Evolutionary conservation across 2,888 invertebrate species (phyloP).

Genomic region (Pseudoips prasinana): DNA sequence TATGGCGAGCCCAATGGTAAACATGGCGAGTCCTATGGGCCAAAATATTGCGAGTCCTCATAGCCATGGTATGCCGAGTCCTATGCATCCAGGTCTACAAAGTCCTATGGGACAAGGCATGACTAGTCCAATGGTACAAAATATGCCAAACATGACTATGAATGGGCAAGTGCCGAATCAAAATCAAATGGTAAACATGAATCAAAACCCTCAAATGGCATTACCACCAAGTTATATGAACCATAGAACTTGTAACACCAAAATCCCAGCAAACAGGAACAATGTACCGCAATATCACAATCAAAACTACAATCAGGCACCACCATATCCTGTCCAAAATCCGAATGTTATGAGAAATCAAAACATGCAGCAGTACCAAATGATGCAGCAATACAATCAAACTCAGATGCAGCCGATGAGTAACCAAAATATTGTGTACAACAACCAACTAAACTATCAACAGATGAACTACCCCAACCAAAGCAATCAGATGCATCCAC

Average conservation of each 20-base stretch:
- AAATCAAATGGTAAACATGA: constrained; percentile 56
- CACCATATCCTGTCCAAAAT: constrained; percentile 59
- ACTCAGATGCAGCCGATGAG: constrained; percentile 57
- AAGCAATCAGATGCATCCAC: constrained; percentile 59
- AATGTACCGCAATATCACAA: constrained; percentile 66
- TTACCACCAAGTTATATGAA: constrained; percentile 50
- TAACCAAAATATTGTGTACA: constrained; percentile 57
- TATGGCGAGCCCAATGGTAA: constrained; percentile 61
- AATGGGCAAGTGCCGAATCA: constrained; percentile 55
- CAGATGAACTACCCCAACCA: constrained; percentile 56
- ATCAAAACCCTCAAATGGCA: constrained; percentile 46
- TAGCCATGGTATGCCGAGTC: constrained; percentile 73
- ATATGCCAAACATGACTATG: constrained; percentile 65
- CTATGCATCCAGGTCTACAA: constrained; percentile 68
- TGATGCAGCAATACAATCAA: constrained; percentile 66
- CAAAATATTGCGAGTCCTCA: constrained; percentile 63
- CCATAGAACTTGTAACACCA: constrained; percentile 54
- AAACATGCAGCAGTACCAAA: constrained; percentile 66
- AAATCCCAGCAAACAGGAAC: constrained; percentile 58
- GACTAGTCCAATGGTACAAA: constrained; percentile 69
- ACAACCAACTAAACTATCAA: constrained; percentile 65
- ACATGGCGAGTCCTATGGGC: constrained; percentile 58
- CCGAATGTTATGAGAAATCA: constrained; percentile 59
- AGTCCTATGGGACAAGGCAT: constrained; percentile 71
- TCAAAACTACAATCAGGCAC: constrained; percentile 60